Evolutionary conservation across 2,888 invertebrate genomes (phyloP).

Genomic region (Brachyptera risi): DNA sequence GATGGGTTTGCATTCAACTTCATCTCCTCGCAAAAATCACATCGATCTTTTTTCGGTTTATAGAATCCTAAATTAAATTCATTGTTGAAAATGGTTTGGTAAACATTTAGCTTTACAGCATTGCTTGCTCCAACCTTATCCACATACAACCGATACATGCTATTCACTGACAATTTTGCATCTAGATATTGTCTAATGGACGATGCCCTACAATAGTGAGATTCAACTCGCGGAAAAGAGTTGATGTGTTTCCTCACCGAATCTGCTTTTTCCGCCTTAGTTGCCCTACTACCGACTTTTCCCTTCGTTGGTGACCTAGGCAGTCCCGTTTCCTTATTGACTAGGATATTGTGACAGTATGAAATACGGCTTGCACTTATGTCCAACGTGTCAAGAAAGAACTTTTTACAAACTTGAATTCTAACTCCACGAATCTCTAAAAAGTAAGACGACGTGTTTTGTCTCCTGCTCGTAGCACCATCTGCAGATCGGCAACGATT

Average conservation of each 20-base stretch:
- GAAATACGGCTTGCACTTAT: background rate
- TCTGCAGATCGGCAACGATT: background rate
- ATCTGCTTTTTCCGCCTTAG: background rate
- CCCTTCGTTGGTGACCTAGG: background rate
- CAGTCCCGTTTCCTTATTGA: background rate
- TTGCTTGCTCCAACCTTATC: constrained; percentile 27
- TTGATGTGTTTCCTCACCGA: constrained; percentile 30
- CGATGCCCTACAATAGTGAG: constrained; percentile 32
- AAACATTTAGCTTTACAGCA: constrained; percentile 30
- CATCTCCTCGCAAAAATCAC: constrained; percentile 20
- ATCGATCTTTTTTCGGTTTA: constrained; percentile 36
- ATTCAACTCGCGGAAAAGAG: constrained; percentile 34
- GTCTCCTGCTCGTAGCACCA: background rate
- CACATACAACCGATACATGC: constrained; percentile 33
- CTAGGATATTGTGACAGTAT: background rate
- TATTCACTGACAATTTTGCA: constrained; percentile 30
- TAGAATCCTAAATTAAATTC: constrained; percentile 34
- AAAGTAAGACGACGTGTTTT: background rate
- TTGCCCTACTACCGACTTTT: background rate
- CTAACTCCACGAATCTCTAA: background rate
- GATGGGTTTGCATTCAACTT: constrained; percentile 21
- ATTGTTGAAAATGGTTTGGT: constrained; percentile 31
- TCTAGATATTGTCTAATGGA: constrained; percentile 34
- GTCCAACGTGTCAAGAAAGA: background rate
- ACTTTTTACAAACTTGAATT: background rate